Evolutionary conservation across 2,797 vertebrate genomes (phyloP).

Genomic region (Phoebastria nigripes): DNA sequence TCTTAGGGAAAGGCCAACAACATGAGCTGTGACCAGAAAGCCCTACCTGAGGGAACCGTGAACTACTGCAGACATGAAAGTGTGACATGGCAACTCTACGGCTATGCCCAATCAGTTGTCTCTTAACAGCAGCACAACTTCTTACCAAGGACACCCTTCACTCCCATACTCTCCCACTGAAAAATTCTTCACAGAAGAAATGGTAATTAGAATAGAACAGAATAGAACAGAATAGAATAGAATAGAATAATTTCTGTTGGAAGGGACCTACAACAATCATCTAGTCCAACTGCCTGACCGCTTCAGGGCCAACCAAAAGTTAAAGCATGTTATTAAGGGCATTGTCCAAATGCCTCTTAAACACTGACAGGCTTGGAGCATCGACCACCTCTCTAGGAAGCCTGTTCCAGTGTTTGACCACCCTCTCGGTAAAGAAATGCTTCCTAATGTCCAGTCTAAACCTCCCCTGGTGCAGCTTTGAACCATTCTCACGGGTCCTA

Average conservation of each 20-base stretch:
- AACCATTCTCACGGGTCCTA: too few relatives aligned
- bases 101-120: background rate
- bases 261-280: background rate
- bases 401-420: background rate
- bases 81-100: background rate
- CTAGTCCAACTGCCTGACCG: background rate
- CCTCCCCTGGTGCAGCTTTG: too few relatives aligned
- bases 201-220: background rate
- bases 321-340: background rate
- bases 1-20: background rate
- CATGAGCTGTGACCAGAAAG: background rate
- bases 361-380: too few relatives aligned
- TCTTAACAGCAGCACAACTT: background rate
- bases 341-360: background rate
- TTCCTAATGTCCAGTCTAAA: background rate
- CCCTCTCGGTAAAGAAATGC: background rate
- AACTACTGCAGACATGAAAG: background rate
- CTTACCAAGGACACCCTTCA: background rate
- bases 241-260: background rate
- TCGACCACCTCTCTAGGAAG: background rate
- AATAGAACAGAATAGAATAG: background rate
- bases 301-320: background rate
- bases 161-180: fast-evolving
- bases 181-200: background rate
- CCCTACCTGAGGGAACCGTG: fast-evolving